Evolutionary conservation across 2,888 invertebrate genomes (phyloP).

Genomic region (Archips xylosteana): DNA sequence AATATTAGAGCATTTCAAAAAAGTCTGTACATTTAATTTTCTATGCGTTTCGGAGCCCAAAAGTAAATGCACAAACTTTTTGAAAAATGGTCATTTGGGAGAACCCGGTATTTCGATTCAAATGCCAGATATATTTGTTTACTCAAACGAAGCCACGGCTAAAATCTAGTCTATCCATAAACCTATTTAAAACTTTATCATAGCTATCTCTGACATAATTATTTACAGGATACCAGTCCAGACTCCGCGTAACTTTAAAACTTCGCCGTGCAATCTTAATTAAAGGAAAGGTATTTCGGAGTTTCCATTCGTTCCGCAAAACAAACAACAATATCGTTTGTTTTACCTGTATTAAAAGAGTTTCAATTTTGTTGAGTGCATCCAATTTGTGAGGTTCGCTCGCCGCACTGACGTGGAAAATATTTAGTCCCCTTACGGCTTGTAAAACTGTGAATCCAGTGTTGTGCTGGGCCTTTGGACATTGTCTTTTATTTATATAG

Average conservation of each 20-base stretch:
- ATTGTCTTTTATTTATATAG: neutral
- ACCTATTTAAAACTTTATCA: slow-evolving; percentile 3
- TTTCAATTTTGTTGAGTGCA: slow-evolving; percentile 59
- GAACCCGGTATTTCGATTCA: too few species aligned
- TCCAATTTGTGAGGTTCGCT: slow-evolving; percentile 45
- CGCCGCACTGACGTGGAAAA: slow-evolving; percentile 12
- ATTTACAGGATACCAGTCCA: slow-evolving; percentile 10
- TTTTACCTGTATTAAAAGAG: slow-evolving; percentile 56
- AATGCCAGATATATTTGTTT: too few species aligned
- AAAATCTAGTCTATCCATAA: neutral
- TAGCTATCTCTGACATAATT: slow-evolving; percentile 8
- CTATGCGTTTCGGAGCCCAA: too few species aligned
- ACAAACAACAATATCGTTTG: slow-evolving; percentile 43
- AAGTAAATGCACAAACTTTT: too few species aligned
- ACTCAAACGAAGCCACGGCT: too few species aligned
- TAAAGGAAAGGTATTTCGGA: slow-evolving; percentile 31
- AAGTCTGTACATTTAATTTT: too few species aligned
- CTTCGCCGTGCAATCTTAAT: slow-evolving; percentile 36
- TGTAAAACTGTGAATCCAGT: slow-evolving; percentile 7
- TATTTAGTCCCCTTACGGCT: slow-evolving; percentile 22
- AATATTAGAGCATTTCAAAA: too few species aligned
- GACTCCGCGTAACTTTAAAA: slow-evolving; percentile 22
- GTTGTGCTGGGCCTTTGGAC: neutral
- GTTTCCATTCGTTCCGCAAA: slow-evolving; percentile 32
- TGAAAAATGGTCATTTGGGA: too few species aligned